Base-by-base conservation (phyloP, 2,113 vertebrate genomes). In the Emydura subglobosa region DNA sequence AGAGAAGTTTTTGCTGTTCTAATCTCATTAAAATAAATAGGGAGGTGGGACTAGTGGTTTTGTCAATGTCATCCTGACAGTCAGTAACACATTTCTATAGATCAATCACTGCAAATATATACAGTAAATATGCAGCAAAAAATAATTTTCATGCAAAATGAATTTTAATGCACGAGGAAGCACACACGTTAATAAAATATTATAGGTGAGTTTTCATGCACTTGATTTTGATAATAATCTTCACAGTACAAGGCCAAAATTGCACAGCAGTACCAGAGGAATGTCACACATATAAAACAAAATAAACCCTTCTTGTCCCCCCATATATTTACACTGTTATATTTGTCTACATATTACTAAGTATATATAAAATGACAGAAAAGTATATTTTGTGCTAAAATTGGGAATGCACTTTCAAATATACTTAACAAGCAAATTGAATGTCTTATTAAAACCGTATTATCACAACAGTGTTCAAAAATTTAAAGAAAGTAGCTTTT, bases 401-500 rank as follows among this genome's bases (percentile, higher is more conserved):
- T 61, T 87, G 90, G 94, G 93, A 96, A 97, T 96, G 97, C 97
- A 98, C 98, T 98, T 98, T 98, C 96, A 98, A 98, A 98, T 98
- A 98, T 98, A 98, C 96, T 98, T 98, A 98, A 98, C 97, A 98
- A 98, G 98, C 97, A 98, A 98, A 98, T 97, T 98, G 98, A 98
- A 98, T 98, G 97, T 98, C 98, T 98, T 98, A 98, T 98, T 98
- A 98, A 98, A 98, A 97, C 98, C 97, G 96, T 98, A 98, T 98
- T 98, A 98, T 99, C 98, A 98, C 98, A 98, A 98, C 98, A 98
- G 98, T 99, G 97, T 98, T 99, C 98, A 99, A 99, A 98, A 99
- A 98, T 99, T 99, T 99, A 98, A 99, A 99, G 98, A 99, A 98
- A 99, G 98, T 98, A 98, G 98, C 98, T 98, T 99, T 99, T 99